Evolutionary conservation across 2,888 invertebrate genomes (phyloP), one percentile per base, ranked within the genome.

Genomic region (Lepidochrysops patricia): DNA sequence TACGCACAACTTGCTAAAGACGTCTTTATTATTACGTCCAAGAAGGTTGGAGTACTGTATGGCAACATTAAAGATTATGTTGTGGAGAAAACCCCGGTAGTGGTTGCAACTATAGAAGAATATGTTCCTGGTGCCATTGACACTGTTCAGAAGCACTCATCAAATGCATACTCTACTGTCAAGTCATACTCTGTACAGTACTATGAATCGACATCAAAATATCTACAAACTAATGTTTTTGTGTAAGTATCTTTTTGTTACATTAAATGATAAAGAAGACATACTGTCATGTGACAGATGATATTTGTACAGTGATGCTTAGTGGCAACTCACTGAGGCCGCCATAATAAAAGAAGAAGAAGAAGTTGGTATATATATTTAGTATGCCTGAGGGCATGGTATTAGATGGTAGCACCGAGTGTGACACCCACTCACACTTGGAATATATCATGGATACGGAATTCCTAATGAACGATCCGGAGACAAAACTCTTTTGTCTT

Each of bases 181-280:
- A 89, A 84, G 74, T 85, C 88, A 61, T 83, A 86, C 62, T 88
- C 90, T 1, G 75, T 74, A 32, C 83, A 91, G 61, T 91, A 91
- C 69, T 90, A 90, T 67, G 82, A 87, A 67, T 75, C 88, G 35
- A 84, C 90, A 4, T 77, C 89, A 7, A 89, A 91, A 63, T 94
- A 94, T 85, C 84, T 95, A 73, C 92, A 91, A 74, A 93, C 92
- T 59, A 94, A 94, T 86, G 93, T 95, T 61, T 94, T 95, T 85
- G 90, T 95, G 95, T 95, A 88, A 94, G 95, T 93, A 73, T 71
- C 7, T 19, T 26, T 60, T 27, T 57, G 34, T 49, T 23, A 6
- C 7, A 13, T 35, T 35, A 0, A 23, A 61, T n/a, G n/a, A n/a
- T n/a, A n/a, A n/a, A n/a, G n/a, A n/a, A n/a, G n/a, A n/a, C n/a